Evolutionary conservation across 2,113 vertebrate species (phyloP).

Genomic region (Mus musculus): GRCm39 chr7:36172501-36173000

Average conservation of each 20-base stretch:
- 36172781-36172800: background rate
- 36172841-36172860: background rate
- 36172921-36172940: background rate
- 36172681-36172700: background rate
- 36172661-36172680: background rate
- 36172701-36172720: background rate
- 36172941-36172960: background rate
- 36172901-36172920: background rate
- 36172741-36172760: background rate
- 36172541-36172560: background rate
- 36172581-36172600: background rate
- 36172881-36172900: background rate
- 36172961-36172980: background rate
- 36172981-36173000: slow-evolving; percentile 5
- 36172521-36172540: background rate
- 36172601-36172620: background rate
- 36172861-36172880: background rate
- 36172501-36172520: background rate
- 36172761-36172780: too few relatives aligned
- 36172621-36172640: background rate
- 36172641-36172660: background rate
- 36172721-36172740: background rate
- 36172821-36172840: too few relatives aligned
- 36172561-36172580: background rate
- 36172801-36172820: background rate